Evolutionary conservation across 2,888 invertebrate genomes (phyloP).

Genomic region (Icerya purchasi): DNA sequence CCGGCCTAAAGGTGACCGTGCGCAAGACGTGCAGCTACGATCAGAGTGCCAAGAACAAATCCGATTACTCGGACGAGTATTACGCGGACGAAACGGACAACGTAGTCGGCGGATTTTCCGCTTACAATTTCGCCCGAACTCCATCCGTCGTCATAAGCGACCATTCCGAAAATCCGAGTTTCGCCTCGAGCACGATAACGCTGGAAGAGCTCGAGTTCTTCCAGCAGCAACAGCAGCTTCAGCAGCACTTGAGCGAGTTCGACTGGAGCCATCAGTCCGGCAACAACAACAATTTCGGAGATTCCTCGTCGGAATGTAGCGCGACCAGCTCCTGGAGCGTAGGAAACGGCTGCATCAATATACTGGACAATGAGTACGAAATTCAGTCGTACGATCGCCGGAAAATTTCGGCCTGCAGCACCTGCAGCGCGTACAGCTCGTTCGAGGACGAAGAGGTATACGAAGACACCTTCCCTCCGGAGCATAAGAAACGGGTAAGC

Average conservation of each 20-base stretch:
- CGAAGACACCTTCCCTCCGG: too few species aligned
- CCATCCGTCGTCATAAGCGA: constrained; percentile 75
- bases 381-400: constrained; percentile 32
- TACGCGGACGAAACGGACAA: constrained; percentile 6
- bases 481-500: too few species aligned
- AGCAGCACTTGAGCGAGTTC: constrained; percentile 8
- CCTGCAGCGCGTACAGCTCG: constrained; percentile 49
- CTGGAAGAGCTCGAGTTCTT: constrained; percentile 38
- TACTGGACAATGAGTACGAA: constrained; percentile 33
- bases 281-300: constrained; percentile 16
- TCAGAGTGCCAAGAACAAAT: constrained; percentile 1
- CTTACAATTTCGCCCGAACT: constrained; percentile 43
- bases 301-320: constrained; percentile 32
- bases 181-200: constrained; percentile 31
- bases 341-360: constrained; percentile 33
- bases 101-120: constrained; percentile 26
- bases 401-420: constrained; percentile 50
- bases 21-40: constrained; percentile 10
- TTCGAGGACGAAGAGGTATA: constrained; percentile 34
- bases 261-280: constrained; percentile 1
- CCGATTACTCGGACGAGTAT: not conserved
- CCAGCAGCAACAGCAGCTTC: constrained; percentile 19
- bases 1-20: not conserved
- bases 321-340: constrained; percentile 36
- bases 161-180: constrained; percentile 45